phyloP scores from a whole-genome alignment of 2,888 invertebrate species.

The Endomychus coccineus region DNA sequence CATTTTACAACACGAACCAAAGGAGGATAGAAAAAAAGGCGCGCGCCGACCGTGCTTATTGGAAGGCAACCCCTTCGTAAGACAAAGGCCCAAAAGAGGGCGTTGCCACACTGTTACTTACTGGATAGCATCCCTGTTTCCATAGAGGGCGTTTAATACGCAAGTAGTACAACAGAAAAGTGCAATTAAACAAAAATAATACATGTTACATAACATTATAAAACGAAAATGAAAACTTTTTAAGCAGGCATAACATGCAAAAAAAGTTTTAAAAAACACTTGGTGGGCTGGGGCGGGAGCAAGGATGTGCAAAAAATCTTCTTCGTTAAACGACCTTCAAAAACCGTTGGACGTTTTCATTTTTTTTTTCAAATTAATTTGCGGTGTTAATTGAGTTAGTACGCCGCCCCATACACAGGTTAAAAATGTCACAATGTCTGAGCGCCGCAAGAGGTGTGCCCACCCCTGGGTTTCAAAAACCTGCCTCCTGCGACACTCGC shows the following conservation, averaged over 20 bases:
- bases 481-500: conserved; percentile 40
- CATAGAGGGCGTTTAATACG: conserved; percentile 44
- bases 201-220: conserved; percentile 48
- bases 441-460: conserved; percentile 42
- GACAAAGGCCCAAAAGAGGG: conserved; percentile 5
- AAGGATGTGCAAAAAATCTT: conserved; percentile 59
- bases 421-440: conserved; percentile 75
- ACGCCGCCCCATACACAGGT: conserved; percentile 83
- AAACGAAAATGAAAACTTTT: conserved; percentile 49
- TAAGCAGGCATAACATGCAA: conserved; percentile 67
- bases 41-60: conserved; percentile 10
- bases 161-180: conserved; percentile 57
- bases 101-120: conserved; percentile 51
- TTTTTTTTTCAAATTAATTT: conserved; percentile 38
- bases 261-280: conserved; percentile 41
- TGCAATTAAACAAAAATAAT: conserved; percentile 55
- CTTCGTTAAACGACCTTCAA: conserved; percentile 61
- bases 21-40: conserved; percentile 11
- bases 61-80: conserved; percentile 9
- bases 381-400: conserved; percentile 43
- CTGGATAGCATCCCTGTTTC: conserved; percentile 67
- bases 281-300: conserved; percentile 53
- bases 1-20: no score
- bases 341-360: conserved; percentile 52
- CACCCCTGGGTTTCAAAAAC: conserved; percentile 44